phyloP scores from a whole-genome alignment of 2,797 vertebrate genomes.

The Danio choprae region DNA sequence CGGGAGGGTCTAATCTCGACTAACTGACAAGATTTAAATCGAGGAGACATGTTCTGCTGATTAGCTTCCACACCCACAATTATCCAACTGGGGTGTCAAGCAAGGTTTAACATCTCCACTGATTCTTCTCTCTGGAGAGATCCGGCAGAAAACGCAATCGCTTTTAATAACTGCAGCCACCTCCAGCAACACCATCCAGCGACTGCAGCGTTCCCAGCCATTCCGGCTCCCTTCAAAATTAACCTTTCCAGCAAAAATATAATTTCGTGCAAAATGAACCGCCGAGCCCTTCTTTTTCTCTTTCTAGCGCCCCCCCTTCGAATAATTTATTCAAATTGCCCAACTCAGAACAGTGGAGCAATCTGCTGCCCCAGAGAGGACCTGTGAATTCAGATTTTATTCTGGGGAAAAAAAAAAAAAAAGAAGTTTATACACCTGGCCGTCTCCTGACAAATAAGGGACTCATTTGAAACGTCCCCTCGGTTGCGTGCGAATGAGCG shows the following conservation, averaged over 20 bases:
- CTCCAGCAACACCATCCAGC: slow-evolving; percentile 88
- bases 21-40: slow-evolving; percentile 99
- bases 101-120: slow-evolving; percentile 99
- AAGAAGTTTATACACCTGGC: slow-evolving; percentile 94
- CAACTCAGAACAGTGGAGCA: slow-evolving; percentile 98
- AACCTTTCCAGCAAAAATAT: slow-evolving; percentile 99
- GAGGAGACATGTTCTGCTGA: slow-evolving; percentile 99
- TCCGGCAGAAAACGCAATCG: slow-evolving; percentile 99
- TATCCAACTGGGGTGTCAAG: slow-evolving; percentile 99
- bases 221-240: slow-evolving; percentile 99
- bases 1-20: slow-evolving; percentile 99
- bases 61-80: slow-evolving; percentile 99
- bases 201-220: slow-evolving; percentile 94
- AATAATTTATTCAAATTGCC: slow-evolving; percentile 99
- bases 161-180: slow-evolving; percentile 99
- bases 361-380: slow-evolving; percentile 97
- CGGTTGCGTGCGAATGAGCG: slow-evolving; percentile 63
- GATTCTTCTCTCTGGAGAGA: slow-evolving; percentile 99
- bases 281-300: slow-evolving; percentile 87
- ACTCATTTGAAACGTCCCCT: slow-evolving; percentile 85
- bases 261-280: slow-evolving; percentile 99
- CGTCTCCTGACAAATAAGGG: slow-evolving; percentile 97
- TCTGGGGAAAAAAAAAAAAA: slow-evolving; percentile 51
- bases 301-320: slow-evolving; percentile 65
- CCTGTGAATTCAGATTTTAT: slow-evolving; percentile 88